phyloP scores from a whole-genome alignment of 1,140 invertebrate genomes.

The Papilio aristodemus region DNA sequence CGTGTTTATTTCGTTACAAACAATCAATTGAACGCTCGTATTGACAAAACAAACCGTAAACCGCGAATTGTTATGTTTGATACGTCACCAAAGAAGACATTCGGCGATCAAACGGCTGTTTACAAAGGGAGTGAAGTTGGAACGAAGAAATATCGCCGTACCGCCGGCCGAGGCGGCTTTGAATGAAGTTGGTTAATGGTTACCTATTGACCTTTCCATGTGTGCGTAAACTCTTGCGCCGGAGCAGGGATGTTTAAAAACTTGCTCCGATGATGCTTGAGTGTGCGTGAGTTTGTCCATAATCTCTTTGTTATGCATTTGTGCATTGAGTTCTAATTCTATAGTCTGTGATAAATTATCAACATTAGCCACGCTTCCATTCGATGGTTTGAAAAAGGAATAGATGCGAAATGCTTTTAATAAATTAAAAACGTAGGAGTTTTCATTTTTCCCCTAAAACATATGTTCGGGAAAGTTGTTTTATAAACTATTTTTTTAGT shows the following conservation, averaged over 20 bases:
- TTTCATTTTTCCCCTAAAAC: neutral
- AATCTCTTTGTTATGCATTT: conserved; percentile 34
- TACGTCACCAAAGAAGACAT: conserved; percentile 67
- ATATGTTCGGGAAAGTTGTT: too few relatives aligned
- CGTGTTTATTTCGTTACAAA: conserved; percentile 39
- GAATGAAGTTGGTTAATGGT: conserved; percentile 68
- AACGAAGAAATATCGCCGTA: conserved; percentile 43
- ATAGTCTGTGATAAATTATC: neutral
- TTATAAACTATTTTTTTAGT: too few relatives aligned
- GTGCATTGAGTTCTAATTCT: conserved; percentile 9
- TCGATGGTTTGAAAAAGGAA: neutral
- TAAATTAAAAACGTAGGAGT: neutral
- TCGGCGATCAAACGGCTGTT: conserved; percentile 55
- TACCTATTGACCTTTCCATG: conserved; percentile 51
- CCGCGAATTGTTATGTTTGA: conserved; percentile 55
- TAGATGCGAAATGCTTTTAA: neutral
- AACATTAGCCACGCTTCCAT: neutral
- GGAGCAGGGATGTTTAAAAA: conserved; percentile 61
- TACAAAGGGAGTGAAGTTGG: conserved; percentile 62
- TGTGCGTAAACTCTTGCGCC: conserved; percentile 57
- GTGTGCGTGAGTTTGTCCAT: conserved; percentile 45
- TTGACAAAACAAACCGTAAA: conserved; percentile 71
- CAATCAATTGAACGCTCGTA: conserved; percentile 47
- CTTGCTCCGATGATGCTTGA: conserved; percentile 47
- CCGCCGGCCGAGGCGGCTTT: conserved; percentile 49